phyloP scores from a whole-genome alignment of 2,113 vertebrate species.

The Mus musculus region GRCm39 chr1:193447001-193447500 shows the following conservation, averaged over 20 bases:
- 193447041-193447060: neutral
- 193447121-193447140: neutral
- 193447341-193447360: neutral
- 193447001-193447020: neutral
- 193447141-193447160: neutral
- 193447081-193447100: neutral
- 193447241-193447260: neutral
- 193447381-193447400: neutral
- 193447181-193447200: neutral
- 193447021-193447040: neutral
- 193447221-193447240: neutral
- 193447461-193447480: neutral
- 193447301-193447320: neutral
- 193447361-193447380: neutral
- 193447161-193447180: neutral
- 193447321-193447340: neutral
- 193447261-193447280: neutral
- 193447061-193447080: neutral
- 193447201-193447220: neutral
- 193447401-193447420: neutral
- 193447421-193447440: neutral
- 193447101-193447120: neutral
- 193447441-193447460: neutral
- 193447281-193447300: neutral
- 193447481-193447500: neutral